Base-by-base conservation (phyloP, 2,888 invertebrate species). In the Hylaea fasciaria region DNA sequence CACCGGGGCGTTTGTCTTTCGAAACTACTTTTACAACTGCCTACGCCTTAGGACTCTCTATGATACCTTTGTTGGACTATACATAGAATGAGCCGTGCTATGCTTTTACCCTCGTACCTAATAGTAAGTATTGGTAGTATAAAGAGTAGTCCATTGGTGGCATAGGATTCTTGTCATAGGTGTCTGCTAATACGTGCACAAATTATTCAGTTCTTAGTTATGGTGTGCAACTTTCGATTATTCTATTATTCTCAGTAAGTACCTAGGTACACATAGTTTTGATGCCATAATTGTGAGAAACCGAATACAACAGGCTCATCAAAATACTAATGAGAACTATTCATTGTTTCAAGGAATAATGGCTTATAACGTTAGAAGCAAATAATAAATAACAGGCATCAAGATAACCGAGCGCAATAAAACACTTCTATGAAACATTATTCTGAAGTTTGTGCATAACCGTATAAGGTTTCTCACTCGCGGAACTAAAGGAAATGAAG, bases 241-340 rank as follows among this genome's bases (percentile, higher is more conserved):
- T 40, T 50, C 2, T 50, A 10, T 2, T 46, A 41, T 13, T 41
- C 13, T 41, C 37, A n/a, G n/a, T 37, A 0, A 3, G 5, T 14
- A 14, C 5, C 0, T 40, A 14, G n/a, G n/a, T 32, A 16, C 46
- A 14, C 46, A 46, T 46, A 29, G 0, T 43, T 28, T 14, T 43
- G 0, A 14, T 40, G 41, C 41, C 50, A 41, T 29, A 50, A 41
- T 49, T 68, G 46, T 47, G 35, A 57, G 67, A 48, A 71, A 71
- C 29, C 28, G 41, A 41, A 29, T n/a, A 54, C 22, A 54, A 47
- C 41, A 16, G 32, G 10, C 45, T 22, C 40, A 40, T 54, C 35
- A 35, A 28, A 44, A 58, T 63, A 59, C 55, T 69, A 65, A 68
- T 65, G 64, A 69, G 66, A 63, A 51, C 28, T 41, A 66, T 62